A percentile compares a stretch with the other conserved stretches of the same genome.
Evolutionary conservation across 2,113 vertebrate genomes (phyloP).

Genomic region (Vicugna pacos): DNA sequence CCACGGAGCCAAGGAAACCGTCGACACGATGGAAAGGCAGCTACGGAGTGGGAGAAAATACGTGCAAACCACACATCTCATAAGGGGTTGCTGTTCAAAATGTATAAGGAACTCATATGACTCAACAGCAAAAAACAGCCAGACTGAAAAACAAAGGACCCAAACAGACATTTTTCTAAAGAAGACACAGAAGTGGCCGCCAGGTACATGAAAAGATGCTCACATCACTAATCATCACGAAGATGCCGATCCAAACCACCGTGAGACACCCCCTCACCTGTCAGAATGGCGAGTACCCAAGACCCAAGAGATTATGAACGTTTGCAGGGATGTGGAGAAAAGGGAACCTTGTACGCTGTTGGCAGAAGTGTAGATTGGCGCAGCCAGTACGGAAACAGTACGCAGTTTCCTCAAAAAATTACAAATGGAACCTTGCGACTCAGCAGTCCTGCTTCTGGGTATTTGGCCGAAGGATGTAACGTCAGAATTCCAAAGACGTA

Average conservation of each 20-base stretch:
- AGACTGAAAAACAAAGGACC: not conserved
- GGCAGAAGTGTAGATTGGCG: rapidly evolving
- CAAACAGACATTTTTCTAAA: not conserved
- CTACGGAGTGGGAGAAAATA: not conserved
- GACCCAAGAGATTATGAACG: not conserved
- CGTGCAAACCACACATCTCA: not conserved
- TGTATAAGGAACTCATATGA: not conserved
- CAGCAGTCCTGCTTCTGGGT: not conserved
- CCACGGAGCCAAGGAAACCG: rapidly evolving
- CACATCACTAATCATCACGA: not conserved
- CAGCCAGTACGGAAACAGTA: not conserved
- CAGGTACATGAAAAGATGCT: not conserved
- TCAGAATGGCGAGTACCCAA: not conserved
- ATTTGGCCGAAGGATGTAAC: not conserved
- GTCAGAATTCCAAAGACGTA: not conserved
- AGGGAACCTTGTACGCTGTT: not conserved
- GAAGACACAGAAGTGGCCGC: not conserved
- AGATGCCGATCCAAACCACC: not conserved
- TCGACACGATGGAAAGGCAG: not conserved
- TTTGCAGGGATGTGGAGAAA: too few species aligned
- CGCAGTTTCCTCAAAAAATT: not conserved
- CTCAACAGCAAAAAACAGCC: not conserved
- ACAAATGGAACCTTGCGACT: not conserved
- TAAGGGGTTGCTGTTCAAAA: not conserved
- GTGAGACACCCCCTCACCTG: not conserved